Evolutionary conservation across 37 sponge, comb jelly and placozoan species (phyloP), one percentile per base, ranked within the genome.

Genomic region (Chondrosia reniformis): DNA sequence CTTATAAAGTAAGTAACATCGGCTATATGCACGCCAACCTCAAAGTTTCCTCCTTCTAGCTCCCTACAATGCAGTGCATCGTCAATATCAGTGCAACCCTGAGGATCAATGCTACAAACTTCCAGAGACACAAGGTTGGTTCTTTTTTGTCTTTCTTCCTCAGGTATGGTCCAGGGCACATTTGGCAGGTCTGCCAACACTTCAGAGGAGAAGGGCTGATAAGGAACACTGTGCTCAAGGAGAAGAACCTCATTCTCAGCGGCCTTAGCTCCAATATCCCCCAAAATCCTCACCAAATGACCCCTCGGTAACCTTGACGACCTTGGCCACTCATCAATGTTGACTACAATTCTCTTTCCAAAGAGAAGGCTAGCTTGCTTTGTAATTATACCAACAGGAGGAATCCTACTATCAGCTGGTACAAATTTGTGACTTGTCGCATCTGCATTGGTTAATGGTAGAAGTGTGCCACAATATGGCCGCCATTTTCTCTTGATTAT

Each of bases 1-100:
- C 99, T 78, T 30, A 98, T 86, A 74, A 98, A 98, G 74, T 98
- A 89, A 22, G 93, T 85, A 64, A 98, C 91, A 74, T 98, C 99
- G 34, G 99, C 99, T 45, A 98, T 98, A 74, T 98, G 99, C 15
- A 95, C 96, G 2, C 99, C 99, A 0, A 98, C 91, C 89, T 98
- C 97, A 57, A 75, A 76, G 75, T 92, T 92, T 8, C 96, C 96
- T 46, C 89, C 86, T 33, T 80, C 84, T 9, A 95, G 74, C 36
- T 77, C 52, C 57, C 67, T 54, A 64, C 84, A 98, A 69, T 98
- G 99, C 22, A 98, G 83, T 13, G 99, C 99, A 84, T 98, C 99
- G 57, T 98, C 99, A 34, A 98, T 98, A 71, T 98, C 99, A n/a
- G 99, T 98, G 67, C 99, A 98, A 15, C 99, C 94, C 45, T 93